Conservation (phyloP, 2,888 invertebrate species). For the Ophonus ardosiacus region DNA sequence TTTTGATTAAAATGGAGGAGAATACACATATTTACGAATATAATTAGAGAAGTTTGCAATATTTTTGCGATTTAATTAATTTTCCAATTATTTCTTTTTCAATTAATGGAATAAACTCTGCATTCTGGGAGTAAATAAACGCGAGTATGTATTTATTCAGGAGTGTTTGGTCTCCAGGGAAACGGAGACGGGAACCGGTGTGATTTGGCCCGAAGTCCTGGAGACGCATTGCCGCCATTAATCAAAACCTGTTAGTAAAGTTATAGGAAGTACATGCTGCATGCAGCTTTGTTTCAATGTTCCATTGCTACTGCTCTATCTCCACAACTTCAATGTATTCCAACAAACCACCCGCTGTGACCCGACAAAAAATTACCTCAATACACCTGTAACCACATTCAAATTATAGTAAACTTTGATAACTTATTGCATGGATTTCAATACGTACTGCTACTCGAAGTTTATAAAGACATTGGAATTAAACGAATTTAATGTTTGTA, state of each 20-base stretch:
- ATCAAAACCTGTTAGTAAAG: constrained; percentile 47
- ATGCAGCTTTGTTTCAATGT: constrained; percentile 14
- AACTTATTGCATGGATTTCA: neutral
- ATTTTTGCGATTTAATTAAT: constrained; percentile 41
- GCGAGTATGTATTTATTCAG: neutral
- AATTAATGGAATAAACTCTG: neutral
- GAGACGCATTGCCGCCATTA: constrained; percentile 48
- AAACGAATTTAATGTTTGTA: too few relatives aligned
- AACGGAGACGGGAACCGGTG: constrained; percentile 1
- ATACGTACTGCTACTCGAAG: neutral
- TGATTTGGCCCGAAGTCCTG: constrained; percentile 23
- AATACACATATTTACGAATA: constrained; percentile 1
- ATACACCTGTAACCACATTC: neutral
- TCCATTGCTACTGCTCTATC: neutral
- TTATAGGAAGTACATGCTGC: constrained; percentile 39
- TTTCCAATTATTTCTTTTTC: constrained; percentile 31
- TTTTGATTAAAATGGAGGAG: constrained; percentile 41
- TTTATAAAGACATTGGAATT: neutral
- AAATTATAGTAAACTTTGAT: neutral
- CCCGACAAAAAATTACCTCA: neutral
- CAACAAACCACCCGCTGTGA: neutral
- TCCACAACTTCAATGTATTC: neutral
- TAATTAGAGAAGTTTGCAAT: constrained; percentile 50
- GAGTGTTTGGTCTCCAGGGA: neutral
- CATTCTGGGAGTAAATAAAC: neutral